Evolutionary conservation across 2,113 vertebrate genomes (phyloP).

Genomic region (Proterorhinus semilunaris): DNA sequence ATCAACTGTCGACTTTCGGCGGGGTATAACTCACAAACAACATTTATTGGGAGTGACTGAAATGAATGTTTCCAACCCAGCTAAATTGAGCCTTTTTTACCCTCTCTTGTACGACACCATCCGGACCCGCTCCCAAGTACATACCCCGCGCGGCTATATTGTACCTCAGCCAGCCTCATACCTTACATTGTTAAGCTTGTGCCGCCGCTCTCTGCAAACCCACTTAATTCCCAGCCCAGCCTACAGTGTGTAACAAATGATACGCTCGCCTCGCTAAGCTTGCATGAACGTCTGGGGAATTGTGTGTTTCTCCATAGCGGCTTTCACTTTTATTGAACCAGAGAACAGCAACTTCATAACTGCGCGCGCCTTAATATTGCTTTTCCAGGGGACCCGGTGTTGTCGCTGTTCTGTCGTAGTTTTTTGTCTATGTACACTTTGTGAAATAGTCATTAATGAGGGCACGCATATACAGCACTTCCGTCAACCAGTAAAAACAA

Average conservation of each 20-base stretch:
- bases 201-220: background rate
- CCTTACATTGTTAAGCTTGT: background rate
- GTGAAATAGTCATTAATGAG: no score
- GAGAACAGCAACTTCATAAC: constrained; percentile 43
- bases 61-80: no score
- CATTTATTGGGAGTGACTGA: no score
- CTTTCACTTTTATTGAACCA: constrained; percentile 18
- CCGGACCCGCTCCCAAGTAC: no score
- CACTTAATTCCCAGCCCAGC: background rate
- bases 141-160: background rate
- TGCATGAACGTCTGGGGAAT: background rate
- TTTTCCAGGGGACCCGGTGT: constrained; percentile 1
- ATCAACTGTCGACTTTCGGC: no score
- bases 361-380: constrained; percentile 32
- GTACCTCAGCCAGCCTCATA: background rate
- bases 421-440: no score
- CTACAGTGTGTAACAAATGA: background rate
- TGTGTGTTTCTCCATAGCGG: background rate
- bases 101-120: no score
- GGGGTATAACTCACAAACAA: no score
- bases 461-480: no score
- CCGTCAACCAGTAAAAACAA: no score
- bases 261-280: background rate
- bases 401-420: no score
- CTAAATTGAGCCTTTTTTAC: no score